Conservation (phyloP, 1,140 invertebrate genomes). For the Caenorhabditis remanei region DNA sequence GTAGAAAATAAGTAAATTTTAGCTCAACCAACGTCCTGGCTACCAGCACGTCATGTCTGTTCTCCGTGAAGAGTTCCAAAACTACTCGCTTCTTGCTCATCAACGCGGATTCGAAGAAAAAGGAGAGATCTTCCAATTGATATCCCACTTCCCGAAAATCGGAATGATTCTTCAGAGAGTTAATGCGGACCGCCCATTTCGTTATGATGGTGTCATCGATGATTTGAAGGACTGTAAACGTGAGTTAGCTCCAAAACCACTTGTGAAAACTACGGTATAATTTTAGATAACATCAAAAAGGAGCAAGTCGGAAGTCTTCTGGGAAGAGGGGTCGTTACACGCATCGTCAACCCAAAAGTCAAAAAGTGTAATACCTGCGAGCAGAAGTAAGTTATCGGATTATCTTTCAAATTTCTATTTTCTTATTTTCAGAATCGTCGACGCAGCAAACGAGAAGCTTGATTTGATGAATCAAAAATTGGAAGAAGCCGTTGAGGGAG, state of each 20-base stretch:
- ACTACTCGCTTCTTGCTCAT: neutral
- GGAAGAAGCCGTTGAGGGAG: neutral
- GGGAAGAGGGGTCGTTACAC: no score
- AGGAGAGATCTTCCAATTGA: slow-evolving; percentile 25
- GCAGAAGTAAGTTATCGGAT: no score
- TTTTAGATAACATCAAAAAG: no score
- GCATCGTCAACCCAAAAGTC: neutral
- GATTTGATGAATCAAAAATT: neutral
- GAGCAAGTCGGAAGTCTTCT: no score
- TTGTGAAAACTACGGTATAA: no score
- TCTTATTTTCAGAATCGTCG: neutral
- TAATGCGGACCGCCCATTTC: neutral
- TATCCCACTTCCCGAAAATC: neutral
- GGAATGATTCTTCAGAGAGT: neutral
- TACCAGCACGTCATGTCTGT: neutral
- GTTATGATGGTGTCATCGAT: slow-evolving; percentile 16
- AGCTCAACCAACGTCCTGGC: neutral
- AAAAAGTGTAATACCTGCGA: neutral
- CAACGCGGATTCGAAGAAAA: slow-evolving; percentile 7
- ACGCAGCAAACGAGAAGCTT: neutral
- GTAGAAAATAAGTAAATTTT: neutral
- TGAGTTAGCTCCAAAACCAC: neutral
- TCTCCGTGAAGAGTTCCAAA: slow-evolving; percentile 12
- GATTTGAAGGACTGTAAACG: neutral
- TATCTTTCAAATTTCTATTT: no score